Conservation (phyloP, 2,797 vertebrate genomes). For the Sandelia bainsii region DNA sequence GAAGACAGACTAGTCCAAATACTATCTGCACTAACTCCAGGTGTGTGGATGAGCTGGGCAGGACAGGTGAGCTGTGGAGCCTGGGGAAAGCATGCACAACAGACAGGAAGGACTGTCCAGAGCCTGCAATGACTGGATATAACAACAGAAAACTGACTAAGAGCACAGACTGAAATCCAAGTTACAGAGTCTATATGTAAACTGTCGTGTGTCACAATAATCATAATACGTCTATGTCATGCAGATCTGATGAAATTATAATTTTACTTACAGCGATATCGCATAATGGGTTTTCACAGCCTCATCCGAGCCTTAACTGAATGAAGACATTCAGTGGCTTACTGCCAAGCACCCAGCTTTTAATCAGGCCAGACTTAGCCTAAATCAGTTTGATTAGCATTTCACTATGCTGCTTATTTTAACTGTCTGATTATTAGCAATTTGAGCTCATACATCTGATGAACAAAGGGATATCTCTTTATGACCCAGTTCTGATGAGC, state of each 20-base stretch:
- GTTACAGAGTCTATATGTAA: neutral
- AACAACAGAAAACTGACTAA: too few species aligned
- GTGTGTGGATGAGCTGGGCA: too few species aligned
- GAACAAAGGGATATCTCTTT: constrained; percentile 60
- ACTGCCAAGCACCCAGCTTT: constrained; percentile 72
- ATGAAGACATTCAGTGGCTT: constrained; percentile 63
- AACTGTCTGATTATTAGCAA: constrained; percentile 55
- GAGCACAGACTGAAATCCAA: neutral
- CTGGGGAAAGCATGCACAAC: too few species aligned
- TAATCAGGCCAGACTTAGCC: constrained; percentile 71
- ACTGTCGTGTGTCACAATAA: constrained; percentile 1
- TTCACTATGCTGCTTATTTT: constrained; percentile 63
- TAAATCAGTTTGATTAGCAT: constrained; percentile 71
- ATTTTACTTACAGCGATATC: constrained; percentile 51
- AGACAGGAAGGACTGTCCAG: too few species aligned
- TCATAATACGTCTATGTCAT: neutral
- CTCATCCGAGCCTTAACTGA: constrained; percentile 53
- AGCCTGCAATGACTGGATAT: too few species aligned
- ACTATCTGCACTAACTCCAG: too few species aligned
- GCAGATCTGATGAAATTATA: constrained; percentile 28
- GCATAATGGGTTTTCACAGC: constrained; percentile 53
- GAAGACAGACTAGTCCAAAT: too few species aligned
- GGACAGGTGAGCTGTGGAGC: too few species aligned
- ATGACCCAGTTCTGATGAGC: constrained; percentile 50
- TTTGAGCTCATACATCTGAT: constrained; percentile 48